Conservation (phyloP, 2,888 invertebrate genomes). For the Onthophagus sagittarius region DNA sequence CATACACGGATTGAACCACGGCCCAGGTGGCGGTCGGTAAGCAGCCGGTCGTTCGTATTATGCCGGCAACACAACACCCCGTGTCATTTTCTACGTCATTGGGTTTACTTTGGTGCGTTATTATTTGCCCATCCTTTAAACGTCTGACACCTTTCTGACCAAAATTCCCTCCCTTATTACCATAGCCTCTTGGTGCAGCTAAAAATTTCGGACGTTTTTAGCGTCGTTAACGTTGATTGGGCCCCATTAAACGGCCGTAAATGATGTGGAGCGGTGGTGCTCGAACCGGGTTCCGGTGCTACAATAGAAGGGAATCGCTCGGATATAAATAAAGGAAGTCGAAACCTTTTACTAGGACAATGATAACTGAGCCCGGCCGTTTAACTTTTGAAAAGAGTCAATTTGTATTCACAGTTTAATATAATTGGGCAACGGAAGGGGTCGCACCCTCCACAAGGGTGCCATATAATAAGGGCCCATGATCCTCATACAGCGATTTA, state of each 20-base stretch:
- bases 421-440: constrained; percentile 36
- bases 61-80: constrained; percentile 37
- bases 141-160: constrained; percentile 5
- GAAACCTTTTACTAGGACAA: constrained; percentile 31
- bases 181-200: constrained; percentile 3
- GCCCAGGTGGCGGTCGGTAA: constrained; percentile 39
- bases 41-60: constrained; percentile 32
- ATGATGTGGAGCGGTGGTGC: constrained; percentile 19
- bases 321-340: constrained; percentile 31
- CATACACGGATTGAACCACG: constrained; percentile 31
- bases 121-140: constrained; percentile 19
- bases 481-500: constrained; percentile 42
- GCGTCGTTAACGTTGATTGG: not conserved
- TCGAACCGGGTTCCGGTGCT: constrained; percentile 25
- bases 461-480: constrained; percentile 43
- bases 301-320: constrained; percentile 26
- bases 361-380: constrained; percentile 44
- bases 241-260: constrained; percentile 26
- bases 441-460: constrained; percentile 33
- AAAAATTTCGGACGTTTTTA: not conserved
- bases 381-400: constrained; percentile 47
- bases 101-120: constrained; percentile 40
- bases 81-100: constrained; percentile 48
- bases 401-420: constrained; percentile 45
- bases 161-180: constrained; percentile 4